Evolutionary conservation across 1,140 invertebrate genomes (phyloP), one percentile per base, ranked within the genome.

Genomic region (Brevipalpus yothersi): DNA sequence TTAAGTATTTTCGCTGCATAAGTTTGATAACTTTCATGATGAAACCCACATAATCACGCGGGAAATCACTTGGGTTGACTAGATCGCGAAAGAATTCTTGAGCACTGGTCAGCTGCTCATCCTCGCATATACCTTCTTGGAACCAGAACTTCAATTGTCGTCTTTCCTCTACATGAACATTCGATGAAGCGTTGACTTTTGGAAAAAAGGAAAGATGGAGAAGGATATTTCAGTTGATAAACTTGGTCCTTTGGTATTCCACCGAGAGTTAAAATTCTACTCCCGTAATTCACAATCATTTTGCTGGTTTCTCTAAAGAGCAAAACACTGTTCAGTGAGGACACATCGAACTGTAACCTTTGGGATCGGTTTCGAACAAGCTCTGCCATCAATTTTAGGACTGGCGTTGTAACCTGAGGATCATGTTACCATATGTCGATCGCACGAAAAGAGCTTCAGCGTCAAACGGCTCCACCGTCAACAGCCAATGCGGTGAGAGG

Each of bases 21-120:
- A 95, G 73, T 72, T 94, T 96, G 82, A 97, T 92, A 63, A 94
- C 86, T 72, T 93, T 95, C 73, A 90, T 96, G 55, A 97, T 94
- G 70, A 95, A 97, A 23, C 90, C 91, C 61, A 95, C 88, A 74
- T 96, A 97, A 80, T 96, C 91, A 83, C 87, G 79, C 49, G 92
- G 92, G 75, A 95, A 96, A 66, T 89, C 80, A 49, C 47, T 45
- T 12, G 90, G 87, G 66, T 82, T 83, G 41, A 97, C 88, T 39
- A 98, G 76, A 71, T 94, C 87, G 66, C 85, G 82, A 72, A 97
- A 96, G 70, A 96, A 96, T 66, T 92, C 84, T 75, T 95, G 91
- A 21, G 90, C 89, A 41, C 83, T 79, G 61, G 80, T 80, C 0
- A 90, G 81, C 65, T 82, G 77, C 65, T 88, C 80, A 55, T 78